phyloP scores from a whole-genome alignment of 2,888 invertebrate species.

The Pimpla rufipes region DNA sequence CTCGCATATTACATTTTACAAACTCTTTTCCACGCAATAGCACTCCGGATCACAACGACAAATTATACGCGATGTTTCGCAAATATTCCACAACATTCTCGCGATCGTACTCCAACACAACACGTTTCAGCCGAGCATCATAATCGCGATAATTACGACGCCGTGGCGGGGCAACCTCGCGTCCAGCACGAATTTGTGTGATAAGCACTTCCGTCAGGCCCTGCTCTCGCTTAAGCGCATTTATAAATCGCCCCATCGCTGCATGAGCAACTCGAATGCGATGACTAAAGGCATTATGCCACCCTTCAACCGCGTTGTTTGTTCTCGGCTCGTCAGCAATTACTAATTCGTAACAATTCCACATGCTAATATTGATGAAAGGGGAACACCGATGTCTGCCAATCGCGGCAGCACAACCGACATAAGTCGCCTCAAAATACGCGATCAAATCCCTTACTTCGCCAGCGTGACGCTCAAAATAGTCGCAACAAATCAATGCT shows the following conservation, averaged over 20 bases:
- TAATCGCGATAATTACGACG: background rate
- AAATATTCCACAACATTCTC: background rate
- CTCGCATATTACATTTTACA: too few relatives aligned
- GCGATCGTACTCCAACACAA: background rate
- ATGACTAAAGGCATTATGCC: slow-evolving; percentile 30
- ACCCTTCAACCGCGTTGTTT: slow-evolving; percentile 23
- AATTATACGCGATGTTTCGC: slow-evolving; percentile 4
- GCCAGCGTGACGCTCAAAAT: slow-evolving; percentile 1
- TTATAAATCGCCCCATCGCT: too few relatives aligned
- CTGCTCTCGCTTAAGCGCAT: too few relatives aligned
- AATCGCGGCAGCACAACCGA: background rate
- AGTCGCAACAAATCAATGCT: background rate
- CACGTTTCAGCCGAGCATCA: background rate
- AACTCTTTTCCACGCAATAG: too few relatives aligned
- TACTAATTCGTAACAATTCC: slow-evolving; percentile 12
- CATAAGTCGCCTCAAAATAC: slow-evolving; percentile 17
- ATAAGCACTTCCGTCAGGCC: background rate
- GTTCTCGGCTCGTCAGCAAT: background rate
- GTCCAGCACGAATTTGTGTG: background rate
- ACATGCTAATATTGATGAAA: slow-evolving; percentile 1
- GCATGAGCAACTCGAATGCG: slow-evolving; percentile 23
- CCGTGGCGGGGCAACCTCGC: background rate
- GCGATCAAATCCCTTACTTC: background rate
- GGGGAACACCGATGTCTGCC: background rate
- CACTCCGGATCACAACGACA: background rate